phyloP scores from a whole-genome alignment of 2,888 invertebrate species.

The Lomographa bimaculata region DNA sequence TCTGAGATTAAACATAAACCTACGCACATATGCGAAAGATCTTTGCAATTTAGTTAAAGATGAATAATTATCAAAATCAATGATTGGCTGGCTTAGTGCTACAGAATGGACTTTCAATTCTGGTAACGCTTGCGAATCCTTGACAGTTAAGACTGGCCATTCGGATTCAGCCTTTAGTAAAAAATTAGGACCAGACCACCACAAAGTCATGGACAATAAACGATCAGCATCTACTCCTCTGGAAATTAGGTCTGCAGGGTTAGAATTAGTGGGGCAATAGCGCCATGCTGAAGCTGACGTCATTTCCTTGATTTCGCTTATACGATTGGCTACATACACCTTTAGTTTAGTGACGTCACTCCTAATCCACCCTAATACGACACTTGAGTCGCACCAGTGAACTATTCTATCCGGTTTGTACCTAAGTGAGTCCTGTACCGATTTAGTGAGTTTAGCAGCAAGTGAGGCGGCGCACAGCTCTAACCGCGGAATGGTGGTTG shows the following conservation, averaged over 20 bases:
- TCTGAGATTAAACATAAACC: slow-evolving; percentile 29
- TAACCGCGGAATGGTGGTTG: slow-evolving; percentile 38
- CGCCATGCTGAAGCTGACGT: slow-evolving; percentile 26
- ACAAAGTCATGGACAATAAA: slow-evolving; percentile 2
- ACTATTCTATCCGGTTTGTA: slow-evolving; percentile 10
- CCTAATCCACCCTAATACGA: slow-evolving; percentile 35
- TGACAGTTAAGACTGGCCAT: slow-evolving; percentile 23
- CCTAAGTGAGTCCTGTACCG: slow-evolving; percentile 21
- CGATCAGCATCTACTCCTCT: slow-evolving; percentile 22
- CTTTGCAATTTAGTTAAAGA: slow-evolving; percentile 22
- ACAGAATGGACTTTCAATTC: slow-evolving; percentile 21
- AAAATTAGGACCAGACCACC: slow-evolving; percentile 32
- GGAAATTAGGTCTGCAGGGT: slow-evolving; percentile 35
- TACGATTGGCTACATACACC: slow-evolving; percentile 34
- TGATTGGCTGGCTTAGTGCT: slow-evolving; percentile 4
- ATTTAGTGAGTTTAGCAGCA: slow-evolving; percentile 22
- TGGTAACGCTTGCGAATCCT: slow-evolving; percentile 8
- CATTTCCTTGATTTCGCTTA: slow-evolving; percentile 27
- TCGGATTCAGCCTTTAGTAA: slow-evolving; percentile 18
- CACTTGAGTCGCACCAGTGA: slow-evolving; percentile 36
- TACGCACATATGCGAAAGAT: slow-evolving; percentile 21
- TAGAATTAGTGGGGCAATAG: slow-evolving; percentile 31
- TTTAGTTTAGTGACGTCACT: slow-evolving; percentile 27
- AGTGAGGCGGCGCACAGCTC: slow-evolving; percentile 37
- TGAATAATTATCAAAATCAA: slow-evolving; percentile 26